Base-by-base conservation (phyloP, 2,797 vertebrate genomes). In the Poecilia gillii region DNA sequence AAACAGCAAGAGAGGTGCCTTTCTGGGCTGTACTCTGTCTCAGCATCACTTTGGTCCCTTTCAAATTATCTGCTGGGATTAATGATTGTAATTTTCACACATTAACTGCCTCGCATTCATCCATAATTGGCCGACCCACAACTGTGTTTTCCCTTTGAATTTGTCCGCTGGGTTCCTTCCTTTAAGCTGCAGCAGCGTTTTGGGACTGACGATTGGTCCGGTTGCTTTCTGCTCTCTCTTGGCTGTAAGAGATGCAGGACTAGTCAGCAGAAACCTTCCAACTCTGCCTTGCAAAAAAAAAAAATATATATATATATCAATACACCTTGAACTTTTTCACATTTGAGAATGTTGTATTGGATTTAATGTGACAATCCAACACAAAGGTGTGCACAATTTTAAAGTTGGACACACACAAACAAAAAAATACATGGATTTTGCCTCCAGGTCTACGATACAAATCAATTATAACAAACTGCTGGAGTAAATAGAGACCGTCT, bases 121-220 rank as follows among this genome's bases (percentile, higher is more conserved):
- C 53, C 94, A 94, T 97, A 97, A 98, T 97, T 96, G 95, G 82
- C 93, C 94, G 93, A 93, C 95, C 93, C 89, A 94, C 91, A 78
- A 93, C 92, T 90, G 90, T 92, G 88, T 95, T 95, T 93, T 94
- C 93, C 94, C 93, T 94, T 95, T 90, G 88, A 92, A 91, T 92
- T 88, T 92, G 90, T 96, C 95, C 90, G 85, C 93, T 95, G 95
- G 95, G 92, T 94, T 82, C 92, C 92, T 91, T 96, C 92, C 90
- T 96, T 97, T 95, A 95, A 92, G 90, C 90, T 94, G 73, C 94
- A 87, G 93, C 92, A 80, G 88, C 79, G 84, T 87, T 77, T 77
- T 80, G 81, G 92, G 91, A 89, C 90, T 90, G 90, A 84, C 89
- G 82, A 85, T 84, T 76, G 90, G 93, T 95, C 91, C 90, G 90